Percentiles rank a stretch among this genome's conserved stretches.
Conservation (phyloP, 1,140 invertebrate genomes). For the Lepidotrigona ventralis region DNA sequence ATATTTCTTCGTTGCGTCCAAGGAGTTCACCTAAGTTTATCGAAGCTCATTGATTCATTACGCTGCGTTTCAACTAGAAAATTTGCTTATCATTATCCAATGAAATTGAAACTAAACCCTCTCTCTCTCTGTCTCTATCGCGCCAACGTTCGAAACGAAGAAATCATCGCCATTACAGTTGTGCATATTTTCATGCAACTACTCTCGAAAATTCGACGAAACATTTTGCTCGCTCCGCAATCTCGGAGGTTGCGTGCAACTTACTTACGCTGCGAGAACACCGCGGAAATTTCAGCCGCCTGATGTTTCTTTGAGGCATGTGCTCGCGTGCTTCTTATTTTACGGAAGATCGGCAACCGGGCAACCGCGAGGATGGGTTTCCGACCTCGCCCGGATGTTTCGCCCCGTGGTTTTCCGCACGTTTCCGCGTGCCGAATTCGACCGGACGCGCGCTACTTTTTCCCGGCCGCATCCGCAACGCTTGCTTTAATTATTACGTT, state of each 20-base stretch:
- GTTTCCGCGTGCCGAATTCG: slow-evolving; percentile 3
- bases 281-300: neutral
- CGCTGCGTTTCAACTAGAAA: no score
- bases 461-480: no score
- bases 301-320: slow-evolving; percentile 36
- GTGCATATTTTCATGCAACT: neutral
- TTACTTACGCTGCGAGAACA: neutral
- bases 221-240: neutral
- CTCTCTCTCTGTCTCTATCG: neutral
- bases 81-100: no score
- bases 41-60: no score
- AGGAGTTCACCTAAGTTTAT: no score
- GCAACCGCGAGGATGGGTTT: slow-evolving; percentile 8
- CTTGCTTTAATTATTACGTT: slow-evolving; percentile 23
- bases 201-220: neutral
- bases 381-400: slow-evolving; percentile 29
- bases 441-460: neutral
- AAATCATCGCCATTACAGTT: neutral
- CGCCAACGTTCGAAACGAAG: neutral
- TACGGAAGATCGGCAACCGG: slow-evolving; percentile 36
- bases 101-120: neutral
- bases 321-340: slow-evolving; percentile 54
- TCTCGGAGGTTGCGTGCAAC: neutral
- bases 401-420: neutral
- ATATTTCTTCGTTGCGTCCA: no score